Evolutionary conservation across 2,888 invertebrate species (phyloP).

Genomic region (Brachyptera risi): DNA sequence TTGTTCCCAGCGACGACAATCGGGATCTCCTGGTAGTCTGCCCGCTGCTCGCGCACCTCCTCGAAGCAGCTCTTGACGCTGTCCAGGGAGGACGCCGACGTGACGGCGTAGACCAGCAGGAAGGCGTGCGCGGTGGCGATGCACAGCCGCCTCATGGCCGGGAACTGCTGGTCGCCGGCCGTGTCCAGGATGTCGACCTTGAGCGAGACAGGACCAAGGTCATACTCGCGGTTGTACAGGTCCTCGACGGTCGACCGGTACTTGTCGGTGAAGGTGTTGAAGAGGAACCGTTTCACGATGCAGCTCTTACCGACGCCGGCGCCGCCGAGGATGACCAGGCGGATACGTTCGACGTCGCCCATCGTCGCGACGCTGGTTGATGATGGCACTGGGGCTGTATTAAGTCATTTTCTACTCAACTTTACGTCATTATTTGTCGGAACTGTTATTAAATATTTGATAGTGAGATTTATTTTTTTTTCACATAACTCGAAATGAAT

Average conservation of each 20-base stretch:
- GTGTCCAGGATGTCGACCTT: constrained; percentile 80
- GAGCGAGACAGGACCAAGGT: constrained; percentile 67
- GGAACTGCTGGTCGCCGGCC: constrained; percentile 82
- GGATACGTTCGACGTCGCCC: constrained; percentile 73
- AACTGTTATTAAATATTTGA: too few species aligned
- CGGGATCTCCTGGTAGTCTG: constrained; percentile 76
- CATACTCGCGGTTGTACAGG: constrained; percentile 79
- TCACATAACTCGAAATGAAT: too few species aligned
- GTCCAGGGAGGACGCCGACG: constrained; percentile 67
- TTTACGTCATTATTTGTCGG: too few species aligned
- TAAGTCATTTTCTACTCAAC: too few species aligned
- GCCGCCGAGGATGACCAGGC: constrained; percentile 78
- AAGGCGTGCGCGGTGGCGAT: constrained; percentile 87
- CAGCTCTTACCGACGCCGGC: constrained; percentile 80
- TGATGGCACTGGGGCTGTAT: too few species aligned
- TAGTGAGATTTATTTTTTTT: too few species aligned
- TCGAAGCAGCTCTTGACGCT: constrained; percentile 71
- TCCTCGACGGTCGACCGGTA: constrained; percentile 87
- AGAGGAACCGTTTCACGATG: constrained; percentile 74
- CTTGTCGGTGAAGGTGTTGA: constrained; percentile 72
- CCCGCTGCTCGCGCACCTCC: constrained; percentile 76
- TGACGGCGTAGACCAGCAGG: constrained; percentile 77
- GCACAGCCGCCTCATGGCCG: constrained; percentile 82
- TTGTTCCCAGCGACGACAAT: constrained; percentile 86
- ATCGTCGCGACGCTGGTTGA: constrained; percentile 49